These are phyloP conservation scores for Callyntrura guangdongensis DNA, from an alignment of 2,888 invertebrate genomes.

Conservation along the genomic window DNA sequence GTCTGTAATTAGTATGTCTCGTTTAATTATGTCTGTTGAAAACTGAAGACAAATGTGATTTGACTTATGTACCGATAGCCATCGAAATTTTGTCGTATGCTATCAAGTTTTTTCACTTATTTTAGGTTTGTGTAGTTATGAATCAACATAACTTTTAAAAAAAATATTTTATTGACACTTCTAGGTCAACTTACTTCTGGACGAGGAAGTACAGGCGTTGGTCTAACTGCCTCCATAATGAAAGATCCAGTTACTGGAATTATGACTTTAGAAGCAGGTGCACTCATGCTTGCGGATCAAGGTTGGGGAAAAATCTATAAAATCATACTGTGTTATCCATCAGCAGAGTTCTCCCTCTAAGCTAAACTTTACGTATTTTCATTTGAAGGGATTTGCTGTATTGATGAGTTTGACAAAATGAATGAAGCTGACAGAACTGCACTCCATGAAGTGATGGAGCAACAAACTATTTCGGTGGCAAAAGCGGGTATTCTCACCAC, in stretches of 20 bases:
- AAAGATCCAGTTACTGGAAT: slow-evolving; percentile 99
- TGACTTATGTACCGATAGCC: no score
- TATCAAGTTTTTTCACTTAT: no score
- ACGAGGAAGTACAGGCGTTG: slow-evolving; percentile 99
- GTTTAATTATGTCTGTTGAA: no score
- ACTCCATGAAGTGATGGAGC: slow-evolving; percentile 99
- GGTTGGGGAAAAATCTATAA: slow-evolving; percentile 87
- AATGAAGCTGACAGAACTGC: slow-evolving; percentile 97
- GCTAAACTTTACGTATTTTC: no score
- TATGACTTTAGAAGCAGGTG: slow-evolving; percentile 99
- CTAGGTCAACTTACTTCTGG: slow-evolving; percentile 97
- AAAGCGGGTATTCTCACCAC: slow-evolving; percentile 88
- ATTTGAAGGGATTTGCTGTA: slow-evolving; percentile 92
- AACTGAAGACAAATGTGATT: no score
- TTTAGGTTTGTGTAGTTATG: no score
- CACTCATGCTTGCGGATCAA: slow-evolving; percentile 97
- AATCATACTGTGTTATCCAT: no score
- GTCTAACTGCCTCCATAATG: slow-evolving; percentile 98
- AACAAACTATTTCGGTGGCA: slow-evolving; percentile 95
- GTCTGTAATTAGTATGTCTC: no score
- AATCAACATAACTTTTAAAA: no score
- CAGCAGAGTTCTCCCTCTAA: no score
- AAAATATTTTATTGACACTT: neutral
- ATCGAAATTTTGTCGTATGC: no score
- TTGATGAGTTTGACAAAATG: slow-evolving; percentile 99